Conservation (phyloP, 2,113 vertebrate species). For the Onychorhynchus coronatus region DNA sequence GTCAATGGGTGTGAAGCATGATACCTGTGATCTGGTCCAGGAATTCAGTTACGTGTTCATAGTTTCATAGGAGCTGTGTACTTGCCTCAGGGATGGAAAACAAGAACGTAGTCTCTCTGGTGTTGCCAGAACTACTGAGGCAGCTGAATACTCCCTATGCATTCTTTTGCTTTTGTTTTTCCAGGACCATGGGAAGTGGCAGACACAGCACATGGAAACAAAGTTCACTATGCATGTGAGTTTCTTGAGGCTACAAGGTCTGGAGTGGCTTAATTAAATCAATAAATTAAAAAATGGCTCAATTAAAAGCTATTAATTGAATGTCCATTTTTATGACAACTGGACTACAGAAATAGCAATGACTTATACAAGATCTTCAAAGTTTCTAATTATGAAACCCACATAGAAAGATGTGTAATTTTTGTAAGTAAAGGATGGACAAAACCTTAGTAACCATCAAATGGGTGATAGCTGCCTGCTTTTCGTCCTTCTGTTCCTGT, state of each 20-base stretch:
- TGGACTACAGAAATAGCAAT: background rate
- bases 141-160: background rate
- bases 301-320: background rate
- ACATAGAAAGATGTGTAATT: background rate
- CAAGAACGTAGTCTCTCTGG: background rate
- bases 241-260: background rate
- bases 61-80: background rate
- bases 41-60: background rate
- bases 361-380: background rate
- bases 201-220: background rate
- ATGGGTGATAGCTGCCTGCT: background rate
- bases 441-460: background rate
- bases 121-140: background rate
- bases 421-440: background rate
- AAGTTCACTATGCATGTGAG: fast-evolving
- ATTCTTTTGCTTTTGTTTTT: background rate
- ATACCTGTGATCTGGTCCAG: background rate
- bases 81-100: background rate
- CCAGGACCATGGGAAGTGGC: background rate
- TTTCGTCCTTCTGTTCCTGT: background rate
- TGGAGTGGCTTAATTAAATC: too few relatives aligned
- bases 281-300: too few relatives aligned
- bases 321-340: background rate
- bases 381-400: background rate
- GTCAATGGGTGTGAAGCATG: background rate